These are phyloP conservation scores for Drosophila watanabei DNA, from an alignment of 1,140 invertebrate species.

Conservation along the genomic window DNA sequence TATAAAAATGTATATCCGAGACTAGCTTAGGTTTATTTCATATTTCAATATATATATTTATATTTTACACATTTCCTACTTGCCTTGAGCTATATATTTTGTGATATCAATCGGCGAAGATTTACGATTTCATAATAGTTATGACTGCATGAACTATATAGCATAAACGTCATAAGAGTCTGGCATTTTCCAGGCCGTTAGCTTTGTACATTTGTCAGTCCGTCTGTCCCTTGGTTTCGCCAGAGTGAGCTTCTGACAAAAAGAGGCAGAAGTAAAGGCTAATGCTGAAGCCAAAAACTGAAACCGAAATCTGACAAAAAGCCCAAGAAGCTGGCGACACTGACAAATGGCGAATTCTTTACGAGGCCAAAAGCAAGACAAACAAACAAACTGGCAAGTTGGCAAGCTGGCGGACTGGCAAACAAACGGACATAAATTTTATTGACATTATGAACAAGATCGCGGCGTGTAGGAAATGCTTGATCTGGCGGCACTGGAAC, in stretches of 20 bases:
- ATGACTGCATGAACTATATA: conserved; percentile 10
- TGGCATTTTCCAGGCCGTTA: conserved; percentile 64
- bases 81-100: not conserved
- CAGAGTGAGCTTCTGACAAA: conserved; percentile 32
- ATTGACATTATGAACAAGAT: conserved; percentile 82
- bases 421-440: conserved; percentile 81
- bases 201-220: conserved; percentile 35
- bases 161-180: conserved; percentile 12
- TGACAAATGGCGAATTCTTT: conserved; percentile 79
- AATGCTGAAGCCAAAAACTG: conserved; percentile 19
- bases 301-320: conserved; percentile 23
- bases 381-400: conserved; percentile 28
- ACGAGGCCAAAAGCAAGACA: conserved; percentile 61
- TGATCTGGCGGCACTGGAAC: conserved; percentile 61
- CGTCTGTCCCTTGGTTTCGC: conserved; percentile 48
- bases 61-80: too few species aligned
- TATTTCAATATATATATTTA: too few species aligned
- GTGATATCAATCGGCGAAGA: not conserved
- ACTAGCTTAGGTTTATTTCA: too few species aligned
- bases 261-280: conserved; percentile 27
- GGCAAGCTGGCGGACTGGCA: conserved; percentile 13
- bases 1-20: too few species aligned
- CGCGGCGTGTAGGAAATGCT: conserved; percentile 64
- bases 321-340: conserved; percentile 58
- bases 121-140: conserved; percentile 3